phyloP scores from a whole-genome alignment of 2,888 invertebrate species.

The Galerucella calmariensis region DNA sequence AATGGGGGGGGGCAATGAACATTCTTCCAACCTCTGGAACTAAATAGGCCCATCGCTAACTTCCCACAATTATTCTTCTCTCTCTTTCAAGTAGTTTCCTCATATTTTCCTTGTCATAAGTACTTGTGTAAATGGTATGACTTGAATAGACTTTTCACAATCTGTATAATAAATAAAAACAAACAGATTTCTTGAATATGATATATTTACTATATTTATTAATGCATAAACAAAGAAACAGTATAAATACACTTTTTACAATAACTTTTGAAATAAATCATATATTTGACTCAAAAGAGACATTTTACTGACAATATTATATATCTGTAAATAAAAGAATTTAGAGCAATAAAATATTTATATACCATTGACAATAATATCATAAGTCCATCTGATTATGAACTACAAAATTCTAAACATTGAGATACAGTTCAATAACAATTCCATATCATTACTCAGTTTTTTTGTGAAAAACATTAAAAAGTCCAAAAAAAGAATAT shows the following conservation, averaged over 20 bases:
- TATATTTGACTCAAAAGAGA: not conserved
- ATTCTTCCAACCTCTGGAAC: too few species aligned
- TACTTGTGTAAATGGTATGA: too few species aligned
- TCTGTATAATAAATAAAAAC: too few species aligned
- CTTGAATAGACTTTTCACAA: too few species aligned
- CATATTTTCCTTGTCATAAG: too few species aligned
- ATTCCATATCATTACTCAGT: not conserved
- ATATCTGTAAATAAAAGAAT: not conserved
- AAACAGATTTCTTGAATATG: not conserved
- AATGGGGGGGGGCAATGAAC: too few species aligned
- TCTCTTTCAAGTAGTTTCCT: too few species aligned
- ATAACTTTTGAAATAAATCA: not conserved
- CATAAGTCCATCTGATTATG: not conserved
- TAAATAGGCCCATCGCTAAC: too few species aligned
- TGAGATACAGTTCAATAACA: not conserved
- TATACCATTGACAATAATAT: not conserved
- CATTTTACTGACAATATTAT: not conserved
- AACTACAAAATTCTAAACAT: not conserved
- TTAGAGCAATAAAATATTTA: not conserved
- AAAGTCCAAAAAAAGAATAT: not conserved
- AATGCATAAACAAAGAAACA: conserved; percentile 4
- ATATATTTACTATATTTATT: conserved; percentile 7
- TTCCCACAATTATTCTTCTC: too few species aligned
- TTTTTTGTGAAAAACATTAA: not conserved
- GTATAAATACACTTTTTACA: conserved; percentile 9